These are phyloP conservation scores for Dicrurus megarhynchus DNA, from an alignment of 2,113 vertebrate species.

Conservation along the genomic window DNA sequence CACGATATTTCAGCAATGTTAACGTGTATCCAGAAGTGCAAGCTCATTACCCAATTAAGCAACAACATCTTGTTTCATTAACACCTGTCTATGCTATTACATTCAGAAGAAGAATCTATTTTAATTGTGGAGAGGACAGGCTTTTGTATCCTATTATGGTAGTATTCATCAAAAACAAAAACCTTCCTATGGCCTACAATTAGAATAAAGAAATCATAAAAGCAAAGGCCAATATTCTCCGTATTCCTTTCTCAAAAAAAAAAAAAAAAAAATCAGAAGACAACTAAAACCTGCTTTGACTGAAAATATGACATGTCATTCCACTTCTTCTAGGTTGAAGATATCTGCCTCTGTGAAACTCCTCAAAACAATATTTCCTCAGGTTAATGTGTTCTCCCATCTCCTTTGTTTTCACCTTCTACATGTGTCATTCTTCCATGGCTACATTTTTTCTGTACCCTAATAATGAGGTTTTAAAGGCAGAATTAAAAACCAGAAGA, in stretches of 20 bases:
- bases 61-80: not conserved
- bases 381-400: not conserved
- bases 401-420: not conserved
- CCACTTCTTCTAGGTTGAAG: not conserved
- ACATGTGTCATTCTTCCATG: not conserved
- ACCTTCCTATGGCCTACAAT: not conserved
- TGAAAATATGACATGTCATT: not conserved
- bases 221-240: not conserved
- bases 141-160: not conserved
- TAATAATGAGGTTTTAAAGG: not conserved
- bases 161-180: not conserved
- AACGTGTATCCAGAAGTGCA: not conserved
- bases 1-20: not conserved
- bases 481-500: not conserved
- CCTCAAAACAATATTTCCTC: not conserved
- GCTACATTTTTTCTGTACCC: not conserved
- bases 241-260: not conserved
- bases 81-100: not conserved
- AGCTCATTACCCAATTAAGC: not conserved
- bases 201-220: not conserved
- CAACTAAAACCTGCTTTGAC: not conserved
- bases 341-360: not conserved
- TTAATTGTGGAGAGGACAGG: not conserved
- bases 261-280: not conserved
- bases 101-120: not conserved